Evolutionary conservation across 1,140 invertebrate species (phyloP), one percentile per base, ranked within the genome.

Genomic region (Drosophila pallidifrons): DNA sequence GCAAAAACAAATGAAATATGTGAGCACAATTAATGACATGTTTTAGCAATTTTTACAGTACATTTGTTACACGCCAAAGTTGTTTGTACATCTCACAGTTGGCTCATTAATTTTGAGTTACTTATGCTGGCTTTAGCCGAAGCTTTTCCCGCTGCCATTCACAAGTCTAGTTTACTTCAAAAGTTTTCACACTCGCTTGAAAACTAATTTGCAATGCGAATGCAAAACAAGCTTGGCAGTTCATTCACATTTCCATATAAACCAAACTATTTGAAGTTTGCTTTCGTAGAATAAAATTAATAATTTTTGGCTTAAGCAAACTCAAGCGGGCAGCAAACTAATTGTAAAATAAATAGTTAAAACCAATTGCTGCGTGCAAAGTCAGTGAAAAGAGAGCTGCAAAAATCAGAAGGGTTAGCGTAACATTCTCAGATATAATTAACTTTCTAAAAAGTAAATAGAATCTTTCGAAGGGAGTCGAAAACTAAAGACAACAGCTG

Each of bases 401-500:
- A 28, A 46, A 25, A 28, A 28, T 32, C 45, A 28, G 16, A 25
- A 5, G 15, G 15, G 10, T 41, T 45, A 64, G 63, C 25, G 63
- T 15, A 59, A 8, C 45, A 59, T 58, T 55, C 63, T 55, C 80
- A 63, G 80, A 83, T 75, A 88, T 88, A 89, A 88, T 88, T 88
- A 89, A 88, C 83, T 88, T 88, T 83, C 77, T 61, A 30, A 64
- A 78, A 78, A 88, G 85, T 81, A 83, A 88, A 89, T 72, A 85
- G 70, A 89, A 83, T 89, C 85, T 66, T 69, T 38, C 35, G 32
- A 1, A 57, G 66, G 46, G 61, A 77, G 68, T 66, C 20, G 46
- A 70, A 82, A 89, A 70, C 83, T 78, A 85, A 83, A 85, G 81
- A 88, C 83, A 88, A 89, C 83, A 88, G 81, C 77, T 88, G 81